Evolutionary conservation across 1,140 invertebrate genomes (phyloP).

Genomic region (Aphelenchoides fujianensis): DNA sequence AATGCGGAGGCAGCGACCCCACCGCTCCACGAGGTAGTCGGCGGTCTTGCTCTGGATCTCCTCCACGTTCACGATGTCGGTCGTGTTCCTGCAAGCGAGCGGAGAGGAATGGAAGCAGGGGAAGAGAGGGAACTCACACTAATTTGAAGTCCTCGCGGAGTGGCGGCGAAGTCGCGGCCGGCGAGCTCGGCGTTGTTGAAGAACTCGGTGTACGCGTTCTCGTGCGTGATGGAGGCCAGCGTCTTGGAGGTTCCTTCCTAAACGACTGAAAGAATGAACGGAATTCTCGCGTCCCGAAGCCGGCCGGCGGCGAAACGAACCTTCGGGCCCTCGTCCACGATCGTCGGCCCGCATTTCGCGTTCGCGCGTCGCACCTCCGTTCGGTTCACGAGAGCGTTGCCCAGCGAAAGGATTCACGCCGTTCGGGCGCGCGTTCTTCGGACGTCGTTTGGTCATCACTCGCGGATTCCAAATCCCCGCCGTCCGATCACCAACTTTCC

Average conservation of each 20-base stretch:
- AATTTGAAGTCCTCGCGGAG: conserved; percentile 36
- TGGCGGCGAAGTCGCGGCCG: conserved; percentile 78
- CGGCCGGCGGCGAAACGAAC: conserved; percentile 4
- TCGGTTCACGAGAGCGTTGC: conserved; percentile 53
- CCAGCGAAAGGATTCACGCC: conserved; percentile 58
- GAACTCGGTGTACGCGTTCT: conserved; percentile 91
- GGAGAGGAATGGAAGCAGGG: conserved; percentile 14
- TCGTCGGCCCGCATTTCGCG: conserved; percentile 15
- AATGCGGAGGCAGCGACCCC: conserved; percentile 72
- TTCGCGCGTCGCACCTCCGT: conserved; percentile 29
- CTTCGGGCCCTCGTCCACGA: conserved; percentile 12
- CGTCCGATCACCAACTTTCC: too few species aligned
- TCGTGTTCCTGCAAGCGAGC: conserved; percentile 71
- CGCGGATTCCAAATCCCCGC: too few species aligned
- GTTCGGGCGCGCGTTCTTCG: conserved; percentile 46
- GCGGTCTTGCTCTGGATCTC: conserved; percentile 66
- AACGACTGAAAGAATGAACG: conserved; percentile 27
- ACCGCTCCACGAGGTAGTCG: conserved; percentile 69
- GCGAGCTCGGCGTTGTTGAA: conserved; percentile 86
- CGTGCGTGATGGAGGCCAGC: conserved; percentile 75
- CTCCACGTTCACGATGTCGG: conserved; percentile 70
- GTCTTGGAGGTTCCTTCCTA: conserved; percentile 43
- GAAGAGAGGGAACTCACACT: background rate
- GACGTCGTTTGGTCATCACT: conserved; percentile 57
- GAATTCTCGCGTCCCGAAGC: conserved; percentile 15